These are phyloP conservation scores for human DNA, from an alignment of 2,113 vertebrate species.

Conservation along the genomic window GRCh38 chr2:158451501-158452000, in stretches of 20 bases:
- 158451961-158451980: background rate
- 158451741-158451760: background rate
- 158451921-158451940: background rate
- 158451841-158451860: background rate
- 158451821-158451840: background rate
- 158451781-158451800: background rate
- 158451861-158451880: conserved; percentile 24
- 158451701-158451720: background rate
- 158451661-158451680: background rate
- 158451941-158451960: background rate
- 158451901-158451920: background rate
- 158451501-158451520: background rate
- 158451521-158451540: background rate
- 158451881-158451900: background rate
- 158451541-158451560: background rate
- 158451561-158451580: background rate
- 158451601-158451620: background rate
- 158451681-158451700: background rate
- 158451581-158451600: background rate
- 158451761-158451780: background rate
- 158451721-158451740: background rate
- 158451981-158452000: background rate
- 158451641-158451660: background rate
- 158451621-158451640: background rate
- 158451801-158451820: background rate